Percentiles rank a stretch among this genome's conserved stretches.
These are phyloP conservation scores for Ancistrus triradiatus DNA, from an alignment of 2,113 vertebrate species.

Conservation along the genomic window DNA sequence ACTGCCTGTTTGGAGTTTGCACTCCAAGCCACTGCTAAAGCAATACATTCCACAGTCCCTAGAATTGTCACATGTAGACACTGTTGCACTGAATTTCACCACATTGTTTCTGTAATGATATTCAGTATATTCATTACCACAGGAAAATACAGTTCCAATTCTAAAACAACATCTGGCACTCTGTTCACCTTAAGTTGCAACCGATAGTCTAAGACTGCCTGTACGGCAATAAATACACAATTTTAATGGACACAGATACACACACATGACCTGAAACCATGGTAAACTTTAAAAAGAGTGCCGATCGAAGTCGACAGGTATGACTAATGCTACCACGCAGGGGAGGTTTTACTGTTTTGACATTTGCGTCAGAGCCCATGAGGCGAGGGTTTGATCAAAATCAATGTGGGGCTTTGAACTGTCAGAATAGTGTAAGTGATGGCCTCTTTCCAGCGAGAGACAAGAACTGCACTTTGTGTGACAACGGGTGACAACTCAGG, in stretches of 20 bases:
- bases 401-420: constrained; percentile 34
- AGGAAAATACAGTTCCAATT: too few species aligned
- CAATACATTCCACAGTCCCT: too few species aligned
- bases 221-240: background rate
- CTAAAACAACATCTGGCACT: too few species aligned
- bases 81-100: too few species aligned
- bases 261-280: constrained; percentile 11
- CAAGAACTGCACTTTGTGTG: constrained; percentile 22
- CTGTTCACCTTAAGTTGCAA: too few species aligned
- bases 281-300: constrained; percentile 17
- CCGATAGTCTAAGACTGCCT: background rate
- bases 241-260: background rate
- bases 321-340: constrained; percentile 19
- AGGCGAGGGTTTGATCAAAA: constrained; percentile 22
- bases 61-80: too few species aligned
- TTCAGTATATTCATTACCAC: too few species aligned
- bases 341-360: constrained; percentile 28
- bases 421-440: constrained; percentile 27
- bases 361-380: constrained; percentile 20
- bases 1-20: too few species aligned
- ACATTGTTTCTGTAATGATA: too few species aligned
- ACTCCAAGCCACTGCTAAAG: too few species aligned
- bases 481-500: constrained; percentile 36
- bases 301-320: constrained; percentile 12
- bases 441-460: constrained; percentile 13